Base-by-base conservation (phyloP, 2,888 invertebrate genomes). In the Cepaea hortensis region DNA sequence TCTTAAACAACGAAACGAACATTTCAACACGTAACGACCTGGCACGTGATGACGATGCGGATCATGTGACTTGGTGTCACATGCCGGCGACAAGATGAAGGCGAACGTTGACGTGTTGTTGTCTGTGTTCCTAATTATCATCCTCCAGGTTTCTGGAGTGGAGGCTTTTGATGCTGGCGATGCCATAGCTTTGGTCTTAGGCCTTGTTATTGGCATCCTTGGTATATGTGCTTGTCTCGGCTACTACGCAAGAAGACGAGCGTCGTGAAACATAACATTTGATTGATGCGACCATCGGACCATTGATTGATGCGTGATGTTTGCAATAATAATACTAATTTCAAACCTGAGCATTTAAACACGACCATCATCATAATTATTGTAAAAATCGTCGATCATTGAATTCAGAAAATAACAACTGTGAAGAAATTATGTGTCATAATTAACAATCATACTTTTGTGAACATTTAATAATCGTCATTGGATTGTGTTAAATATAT, bases 201-300 rank as follows among this genome's bases (percentile, higher is more conserved):
- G 94, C 89, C 92, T 94, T n/a, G 89, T 93, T 18, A 93, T 94
- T 83, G 94, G 94, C 68, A 93, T 94, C 84, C 89, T 94, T 20
- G 94, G 94, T 65, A 93, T 94, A 75, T 94, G 94, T 91, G 94
- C 94, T 7, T 94, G 94, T 91, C 89, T 94, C 80, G 94, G 94
- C 23, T 94, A 93, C 87, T 94, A 94, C 90, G 94, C 94, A 18
- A 90, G 94, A 85, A 92, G 91, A 90, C 88, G 92, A 85, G 90
- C 92, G 7, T 23, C 79, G 35, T 79, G 79, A 79, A 68, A 68
- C 68, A 68, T 68, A 15, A 68, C 68, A 68, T 15, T 9, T 68
- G 68, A n/a, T 68, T 7, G n/a, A 20, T 68, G 68, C 11, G n/a
- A 55, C 11, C 55, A 55, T n/a, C n/a, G n/a, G n/a, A n/a, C n/a